phyloP scores from a whole-genome alignment of 1,140 invertebrate species.

The Bacillus rossius region DNA sequence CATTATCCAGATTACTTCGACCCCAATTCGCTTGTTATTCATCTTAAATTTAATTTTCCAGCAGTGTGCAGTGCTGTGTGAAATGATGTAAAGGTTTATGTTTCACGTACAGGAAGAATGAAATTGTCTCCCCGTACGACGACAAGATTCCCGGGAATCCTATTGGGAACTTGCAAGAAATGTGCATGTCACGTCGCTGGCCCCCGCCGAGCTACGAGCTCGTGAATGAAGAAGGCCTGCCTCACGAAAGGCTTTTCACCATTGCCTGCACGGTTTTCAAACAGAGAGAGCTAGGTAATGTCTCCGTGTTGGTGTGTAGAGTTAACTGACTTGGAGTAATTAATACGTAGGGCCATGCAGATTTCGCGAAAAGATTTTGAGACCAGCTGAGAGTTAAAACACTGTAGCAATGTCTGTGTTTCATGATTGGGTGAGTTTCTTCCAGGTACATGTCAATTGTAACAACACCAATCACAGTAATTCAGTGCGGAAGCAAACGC shows the following conservation, averaged over 20 bases:
- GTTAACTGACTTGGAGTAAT: neutral
- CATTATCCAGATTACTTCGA: too few species aligned
- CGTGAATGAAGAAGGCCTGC: constrained; percentile 82
- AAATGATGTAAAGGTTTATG: neutral
- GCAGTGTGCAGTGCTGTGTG: too few species aligned
- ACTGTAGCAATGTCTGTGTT: too few species aligned
- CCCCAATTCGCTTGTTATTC: too few species aligned
- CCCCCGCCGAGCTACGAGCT: constrained; percentile 91
- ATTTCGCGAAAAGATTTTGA: too few species aligned
- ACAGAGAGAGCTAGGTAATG: constrained; percentile 68
- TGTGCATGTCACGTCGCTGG: constrained; percentile 93
- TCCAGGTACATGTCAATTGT: too few species aligned
- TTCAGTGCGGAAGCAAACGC: too few species aligned
- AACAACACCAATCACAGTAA: too few species aligned
- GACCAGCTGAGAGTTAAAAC: too few species aligned
- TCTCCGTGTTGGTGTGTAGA: neutral
- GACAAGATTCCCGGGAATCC: constrained; percentile 66
- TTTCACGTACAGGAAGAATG: constrained; percentile 25
- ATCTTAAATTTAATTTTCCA: too few species aligned
- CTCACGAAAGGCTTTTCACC: constrained; percentile 89
- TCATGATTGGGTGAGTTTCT: too few species aligned
- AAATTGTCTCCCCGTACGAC: constrained; percentile 40
- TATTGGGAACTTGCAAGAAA: constrained; percentile 91
- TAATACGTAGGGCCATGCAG: too few species aligned
- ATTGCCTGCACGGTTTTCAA: constrained; percentile 85